phyloP scores from a whole-genome alignment of 2,113 vertebrate species.

The Hyla sarda region DNA sequence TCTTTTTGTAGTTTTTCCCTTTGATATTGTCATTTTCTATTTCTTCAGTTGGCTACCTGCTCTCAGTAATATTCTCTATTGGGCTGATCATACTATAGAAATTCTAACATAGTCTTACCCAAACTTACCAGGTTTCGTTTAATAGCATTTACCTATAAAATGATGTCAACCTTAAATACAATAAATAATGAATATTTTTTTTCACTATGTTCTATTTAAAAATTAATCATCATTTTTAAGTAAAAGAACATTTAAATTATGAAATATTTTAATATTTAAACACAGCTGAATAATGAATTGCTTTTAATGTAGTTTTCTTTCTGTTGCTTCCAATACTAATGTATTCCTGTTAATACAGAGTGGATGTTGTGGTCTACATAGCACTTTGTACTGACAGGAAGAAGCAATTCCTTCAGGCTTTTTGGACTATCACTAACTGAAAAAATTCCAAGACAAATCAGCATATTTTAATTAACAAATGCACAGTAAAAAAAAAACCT shows the following conservation, averaged over 20 bases:
- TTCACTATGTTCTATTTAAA: conserved; percentile 30
- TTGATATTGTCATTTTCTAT: not conserved
- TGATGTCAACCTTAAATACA: not conserved
- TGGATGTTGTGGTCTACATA: conserved; percentile 28
- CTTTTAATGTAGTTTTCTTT: conserved; percentile 33
- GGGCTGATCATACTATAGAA: not conserved
- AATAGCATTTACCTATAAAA: not conserved
- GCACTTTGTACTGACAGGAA: conserved; percentile 29
- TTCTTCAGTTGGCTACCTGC: not conserved
- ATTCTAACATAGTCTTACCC: not conserved
- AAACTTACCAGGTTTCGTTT: not conserved
- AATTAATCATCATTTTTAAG: conserved; percentile 48
- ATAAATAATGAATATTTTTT: conserved; percentile 42
- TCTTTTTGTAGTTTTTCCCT: no score
- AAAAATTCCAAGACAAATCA: conserved; percentile 29
- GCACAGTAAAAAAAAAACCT: conserved; percentile 1
- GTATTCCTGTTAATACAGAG: conserved; percentile 5
- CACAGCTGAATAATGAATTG: conserved; percentile 42
- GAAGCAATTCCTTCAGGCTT: conserved; percentile 14
- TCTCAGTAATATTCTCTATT: not conserved
- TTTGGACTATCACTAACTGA: not conserved
- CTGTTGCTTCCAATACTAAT: conserved; percentile 21
- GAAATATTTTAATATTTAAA: conserved; percentile 44
- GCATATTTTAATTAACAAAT: conserved; percentile 46
- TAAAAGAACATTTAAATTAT: conserved; percentile 50